Conservation (phyloP, 2,888 invertebrate species). For the Biston betularia region DNA sequence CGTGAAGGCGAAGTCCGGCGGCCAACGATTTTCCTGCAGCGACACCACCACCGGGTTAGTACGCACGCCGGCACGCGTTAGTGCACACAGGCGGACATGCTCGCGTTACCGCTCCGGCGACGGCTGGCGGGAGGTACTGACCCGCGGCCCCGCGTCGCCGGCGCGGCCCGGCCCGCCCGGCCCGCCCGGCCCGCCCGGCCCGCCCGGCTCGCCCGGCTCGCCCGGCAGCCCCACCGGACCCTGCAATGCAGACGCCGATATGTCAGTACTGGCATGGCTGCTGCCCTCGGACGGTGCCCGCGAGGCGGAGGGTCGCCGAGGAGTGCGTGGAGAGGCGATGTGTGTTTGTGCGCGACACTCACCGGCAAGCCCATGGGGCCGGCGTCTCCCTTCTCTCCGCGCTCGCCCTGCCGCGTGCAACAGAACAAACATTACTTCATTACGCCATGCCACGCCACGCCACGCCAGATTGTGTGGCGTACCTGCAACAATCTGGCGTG, state of each 20-base stretch:
- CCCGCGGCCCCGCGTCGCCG: constrained; percentile 92
- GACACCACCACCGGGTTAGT: constrained; percentile 65
- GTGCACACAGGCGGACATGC: not conserved
- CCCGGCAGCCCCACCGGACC: constrained; percentile 94
- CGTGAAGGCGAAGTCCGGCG: constrained; percentile 81
- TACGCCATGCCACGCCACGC: too few relatives aligned
- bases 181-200: constrained; percentile 97
- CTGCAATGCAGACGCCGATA: constrained; percentile 69
- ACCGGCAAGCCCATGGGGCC: constrained; percentile 99
- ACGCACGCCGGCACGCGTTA: constrained; percentile 43
- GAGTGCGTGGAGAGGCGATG: too few relatives aligned
- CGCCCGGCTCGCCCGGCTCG: constrained; percentile 91
- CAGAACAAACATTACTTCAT: constrained; percentile 12
- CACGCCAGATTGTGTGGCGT: too few relatives aligned
- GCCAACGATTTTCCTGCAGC: constrained; percentile 80
- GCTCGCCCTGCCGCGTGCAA: constrained; percentile 88
- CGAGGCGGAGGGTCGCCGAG: too few relatives aligned
- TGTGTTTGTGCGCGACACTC: constrained; percentile 75
- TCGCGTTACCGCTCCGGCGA: too few relatives aligned
- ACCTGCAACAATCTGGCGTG: too few relatives aligned
- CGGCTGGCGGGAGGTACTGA: constrained; percentile 80
- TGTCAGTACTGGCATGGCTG: too few relatives aligned
- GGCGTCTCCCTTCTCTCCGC: constrained; percentile 93
- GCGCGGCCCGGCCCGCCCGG: constrained; percentile 91
- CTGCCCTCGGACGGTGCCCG: too few relatives aligned